Conservation (phyloP, 2,797 vertebrate genomes). For the Myripristis murdjan region DNA sequence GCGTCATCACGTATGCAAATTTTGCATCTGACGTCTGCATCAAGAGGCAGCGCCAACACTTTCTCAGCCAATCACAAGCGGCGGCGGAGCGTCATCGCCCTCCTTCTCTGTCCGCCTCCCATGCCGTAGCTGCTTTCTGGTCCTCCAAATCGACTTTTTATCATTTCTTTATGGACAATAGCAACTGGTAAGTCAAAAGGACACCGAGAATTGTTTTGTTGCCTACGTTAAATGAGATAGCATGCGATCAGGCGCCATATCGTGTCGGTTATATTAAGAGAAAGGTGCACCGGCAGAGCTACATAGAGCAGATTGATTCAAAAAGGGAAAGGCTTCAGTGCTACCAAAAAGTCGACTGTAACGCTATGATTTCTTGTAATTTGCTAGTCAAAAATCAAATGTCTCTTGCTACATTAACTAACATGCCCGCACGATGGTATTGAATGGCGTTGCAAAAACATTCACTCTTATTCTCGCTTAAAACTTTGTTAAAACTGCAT, state of each 20-base stretch:
- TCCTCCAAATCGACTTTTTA: not conserved
- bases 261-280: not conserved
- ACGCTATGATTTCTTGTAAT: too few relatives aligned
- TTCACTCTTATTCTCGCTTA: too few relatives aligned
- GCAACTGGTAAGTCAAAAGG: conserved; percentile 22
- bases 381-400: too few relatives aligned
- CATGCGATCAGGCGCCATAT: not conserved
- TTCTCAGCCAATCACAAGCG: conserved; percentile 49
- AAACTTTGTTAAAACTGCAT: too few relatives aligned
- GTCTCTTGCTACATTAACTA: not conserved
- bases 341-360: not conserved
- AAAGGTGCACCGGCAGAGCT: fast-evolving
- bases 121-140: fast-evolving
- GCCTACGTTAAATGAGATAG: too few relatives aligned
- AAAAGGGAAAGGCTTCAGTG: too few relatives aligned
- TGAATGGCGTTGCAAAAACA: too few relatives aligned
- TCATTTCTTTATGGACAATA: not conserved
- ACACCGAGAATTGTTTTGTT: fast-evolving
- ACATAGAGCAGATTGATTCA: too few relatives aligned
- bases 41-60: fast-evolving
- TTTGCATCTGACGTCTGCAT: conserved; percentile 2
- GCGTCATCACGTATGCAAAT: conserved; percentile 1
- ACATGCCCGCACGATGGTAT: not conserved
- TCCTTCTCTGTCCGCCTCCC: not conserved
- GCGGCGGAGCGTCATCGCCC: not conserved